Evolutionary conservation across 1,140 invertebrate genomes (phyloP).

Genomic region (Philaenus spumarius): DNA sequence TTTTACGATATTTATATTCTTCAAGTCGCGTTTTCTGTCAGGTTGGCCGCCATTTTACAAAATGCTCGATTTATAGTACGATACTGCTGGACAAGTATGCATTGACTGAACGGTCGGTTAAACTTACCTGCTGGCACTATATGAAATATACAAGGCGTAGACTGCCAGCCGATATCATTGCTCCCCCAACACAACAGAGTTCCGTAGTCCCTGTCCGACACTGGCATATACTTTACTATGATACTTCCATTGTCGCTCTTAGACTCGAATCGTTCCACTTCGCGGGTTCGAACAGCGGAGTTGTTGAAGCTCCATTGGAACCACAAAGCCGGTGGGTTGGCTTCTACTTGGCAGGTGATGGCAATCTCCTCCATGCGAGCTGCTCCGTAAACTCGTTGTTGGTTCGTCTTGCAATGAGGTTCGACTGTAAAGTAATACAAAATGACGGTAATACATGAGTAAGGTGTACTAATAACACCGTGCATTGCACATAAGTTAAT

Average conservation of each 20-base stretch:
- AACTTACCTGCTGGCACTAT: conserved; percentile 47
- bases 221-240: conserved; percentile 44
- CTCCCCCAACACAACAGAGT: conserved; percentile 48
- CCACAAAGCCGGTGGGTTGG: conserved; percentile 45
- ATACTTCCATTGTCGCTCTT: conserved; percentile 34
- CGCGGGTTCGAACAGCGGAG: conserved; percentile 36
- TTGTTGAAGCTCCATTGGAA: conserved; percentile 56
- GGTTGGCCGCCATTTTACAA: neutral
- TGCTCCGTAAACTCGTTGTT: conserved; percentile 48
- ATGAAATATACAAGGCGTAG: conserved; percentile 48
- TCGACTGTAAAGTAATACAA: conserved; percentile 43
- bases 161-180: conserved; percentile 47
- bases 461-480: no score
- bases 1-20: neutral
- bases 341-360: conserved; percentile 50
- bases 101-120: neutral
- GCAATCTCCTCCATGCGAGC: conserved; percentile 49
- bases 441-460: no score
- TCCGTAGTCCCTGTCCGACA: conserved; percentile 47
- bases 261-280: conserved; percentile 16
- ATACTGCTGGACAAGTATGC: neutral
- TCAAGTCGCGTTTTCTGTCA: neutral
- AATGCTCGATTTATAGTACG: neutral
- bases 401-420: conserved; percentile 43
- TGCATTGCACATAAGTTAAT: no score